phyloP scores from a whole-genome alignment of 2,797 vertebrate species.

The Taeniopygia guttata region DNA sequence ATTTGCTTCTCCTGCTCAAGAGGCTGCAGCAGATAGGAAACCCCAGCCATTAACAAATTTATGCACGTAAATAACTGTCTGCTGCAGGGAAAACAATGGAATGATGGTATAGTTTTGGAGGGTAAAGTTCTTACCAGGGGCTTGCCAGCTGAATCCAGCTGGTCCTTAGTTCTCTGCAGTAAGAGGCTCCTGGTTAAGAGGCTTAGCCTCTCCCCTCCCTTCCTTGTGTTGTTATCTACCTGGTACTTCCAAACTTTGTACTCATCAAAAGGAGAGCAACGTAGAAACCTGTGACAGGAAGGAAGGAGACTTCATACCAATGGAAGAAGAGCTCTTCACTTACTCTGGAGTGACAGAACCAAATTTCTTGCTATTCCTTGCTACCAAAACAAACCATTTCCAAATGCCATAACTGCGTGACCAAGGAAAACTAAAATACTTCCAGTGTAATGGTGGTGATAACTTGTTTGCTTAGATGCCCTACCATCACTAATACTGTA shows the following conservation, averaged over 20 bases:
- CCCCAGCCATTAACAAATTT: not conserved
- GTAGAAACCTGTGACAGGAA: slow-evolving; percentile 84
- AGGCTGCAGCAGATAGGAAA: not conserved
- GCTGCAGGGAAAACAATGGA: not conserved
- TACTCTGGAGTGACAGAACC: not conserved
- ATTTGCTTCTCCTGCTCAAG: not conserved
- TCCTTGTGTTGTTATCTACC: slow-evolving; percentile 91
- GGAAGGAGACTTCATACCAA: not conserved
- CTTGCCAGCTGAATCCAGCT: slow-evolving; percentile 83
- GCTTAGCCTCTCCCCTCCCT: slow-evolving; percentile 89
- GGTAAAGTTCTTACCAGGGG: slow-evolving; percentile 81
- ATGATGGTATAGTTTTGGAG: not conserved
- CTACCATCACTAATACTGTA: not conserved
- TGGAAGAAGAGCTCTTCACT: not conserved
- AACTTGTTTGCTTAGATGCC: not conserved
- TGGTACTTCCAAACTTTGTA: slow-evolving; percentile 92
- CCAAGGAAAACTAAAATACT: not conserved
- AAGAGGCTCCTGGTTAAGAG: slow-evolving; percentile 89
- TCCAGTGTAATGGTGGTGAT: not conserved
- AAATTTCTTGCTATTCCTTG: not conserved
- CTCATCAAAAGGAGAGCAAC: slow-evolving; percentile 92
- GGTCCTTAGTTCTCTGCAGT: slow-evolving; percentile 88
- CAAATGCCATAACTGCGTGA: not conserved
- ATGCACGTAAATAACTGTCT: not conserved
- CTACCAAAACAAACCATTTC: not conserved